Evolutionary conservation across 2,888 invertebrate species (phyloP).

Genomic region (Pollenia labialis): DNA sequence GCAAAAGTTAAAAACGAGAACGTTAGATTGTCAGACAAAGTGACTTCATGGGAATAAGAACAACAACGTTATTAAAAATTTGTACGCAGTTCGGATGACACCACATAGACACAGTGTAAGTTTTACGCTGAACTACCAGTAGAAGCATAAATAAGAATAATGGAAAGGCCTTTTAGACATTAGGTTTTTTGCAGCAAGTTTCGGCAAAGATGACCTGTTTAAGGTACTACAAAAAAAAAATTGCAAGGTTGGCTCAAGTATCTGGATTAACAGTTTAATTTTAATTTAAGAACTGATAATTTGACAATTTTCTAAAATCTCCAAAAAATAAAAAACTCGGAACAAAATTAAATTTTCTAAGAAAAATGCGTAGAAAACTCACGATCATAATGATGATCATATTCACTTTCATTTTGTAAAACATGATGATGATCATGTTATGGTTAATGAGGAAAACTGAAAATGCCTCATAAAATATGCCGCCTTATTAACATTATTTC

Average conservation of each 20-base stretch:
- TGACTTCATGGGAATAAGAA: neutral
- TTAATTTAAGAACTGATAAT: too few relatives aligned
- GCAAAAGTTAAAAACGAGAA: conserved; percentile 18
- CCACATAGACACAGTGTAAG: neutral
- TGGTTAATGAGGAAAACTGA: conserved; percentile 57
- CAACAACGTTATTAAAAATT: conserved; percentile 26
- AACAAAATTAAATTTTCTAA: neutral
- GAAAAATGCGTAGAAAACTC: neutral
- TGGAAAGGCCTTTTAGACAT: neutral
- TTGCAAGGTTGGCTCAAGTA: too few relatives aligned
- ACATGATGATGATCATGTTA: neutral
- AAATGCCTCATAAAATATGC: conserved; percentile 69
- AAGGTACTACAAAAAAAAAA: too few relatives aligned
- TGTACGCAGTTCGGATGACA: neutral
- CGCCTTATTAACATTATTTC: conserved; percentile 73
- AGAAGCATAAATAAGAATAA: too few relatives aligned
- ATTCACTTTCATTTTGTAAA: neutral
- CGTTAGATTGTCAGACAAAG: neutral
- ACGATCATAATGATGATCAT: neutral
- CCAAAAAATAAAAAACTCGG: too few relatives aligned
- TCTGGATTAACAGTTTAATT: too few relatives aligned
- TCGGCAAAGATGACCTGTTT: neutral
- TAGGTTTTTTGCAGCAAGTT: neutral
- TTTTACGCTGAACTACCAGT: neutral
- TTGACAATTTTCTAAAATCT: too few relatives aligned